Evolutionary conservation across 37 sponge, comb jelly and placozoan species (phyloP).

Genomic region (Mnemiopsis leidyi): DNA sequence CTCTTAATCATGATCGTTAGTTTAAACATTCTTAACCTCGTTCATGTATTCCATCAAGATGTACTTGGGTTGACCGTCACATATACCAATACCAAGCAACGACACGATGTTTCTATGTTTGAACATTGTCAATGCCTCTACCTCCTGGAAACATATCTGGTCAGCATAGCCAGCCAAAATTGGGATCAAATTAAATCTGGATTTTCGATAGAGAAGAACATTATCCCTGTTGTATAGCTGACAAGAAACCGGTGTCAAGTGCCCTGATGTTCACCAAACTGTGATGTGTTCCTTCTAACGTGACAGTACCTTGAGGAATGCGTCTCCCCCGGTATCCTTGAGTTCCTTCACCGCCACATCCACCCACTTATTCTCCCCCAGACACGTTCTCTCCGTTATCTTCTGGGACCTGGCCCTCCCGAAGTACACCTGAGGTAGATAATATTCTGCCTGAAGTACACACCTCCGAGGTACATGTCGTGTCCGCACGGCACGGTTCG

Average conservation of each 20-base stretch:
- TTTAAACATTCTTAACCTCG: no score
- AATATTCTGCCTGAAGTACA: no score
- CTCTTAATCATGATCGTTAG: no score
- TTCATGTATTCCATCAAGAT: constrained; percentile 47
- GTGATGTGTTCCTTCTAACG: no score
- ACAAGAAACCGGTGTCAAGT: no score
- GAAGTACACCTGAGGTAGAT: neutral
- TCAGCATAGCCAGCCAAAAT: no score
- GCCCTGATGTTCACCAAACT: no score
- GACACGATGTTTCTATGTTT: constrained; percentile 26
- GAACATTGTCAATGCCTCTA: constrained; percentile 3
- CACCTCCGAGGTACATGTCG: no score
- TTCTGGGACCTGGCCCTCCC: neutral
- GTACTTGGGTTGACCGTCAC: neutral
- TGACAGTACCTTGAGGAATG: constrained; percentile 15
- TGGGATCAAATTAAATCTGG: no score
- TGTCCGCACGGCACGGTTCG: no score
- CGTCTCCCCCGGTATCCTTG: neutral
- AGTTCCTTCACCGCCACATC: constrained; percentile 45
- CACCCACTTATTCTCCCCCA: constrained; percentile 34
- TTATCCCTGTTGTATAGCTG: no score
- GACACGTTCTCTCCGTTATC: neutral
- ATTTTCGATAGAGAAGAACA: no score
- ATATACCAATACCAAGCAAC: neutral
- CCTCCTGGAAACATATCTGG: constrained; percentile 37